Evolutionary conservation across 1,140 invertebrate genomes (phyloP).

Genomic region (Cyclina sinensis): DNA sequence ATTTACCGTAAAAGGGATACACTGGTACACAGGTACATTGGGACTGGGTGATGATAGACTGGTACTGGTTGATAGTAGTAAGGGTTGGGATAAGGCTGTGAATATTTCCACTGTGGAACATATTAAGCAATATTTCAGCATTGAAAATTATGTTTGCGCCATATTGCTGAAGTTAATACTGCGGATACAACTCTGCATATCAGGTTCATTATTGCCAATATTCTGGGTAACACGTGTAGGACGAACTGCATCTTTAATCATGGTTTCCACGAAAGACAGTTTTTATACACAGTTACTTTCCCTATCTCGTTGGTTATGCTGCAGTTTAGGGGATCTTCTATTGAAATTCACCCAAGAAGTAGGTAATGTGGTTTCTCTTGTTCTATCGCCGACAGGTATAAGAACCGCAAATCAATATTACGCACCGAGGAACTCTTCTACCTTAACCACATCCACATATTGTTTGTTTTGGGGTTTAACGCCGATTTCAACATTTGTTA

Average conservation of each 20-base stretch:
- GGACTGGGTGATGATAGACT: not conserved
- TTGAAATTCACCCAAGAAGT: too few relatives aligned
- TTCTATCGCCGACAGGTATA: too few relatives aligned
- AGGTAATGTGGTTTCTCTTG: too few relatives aligned
- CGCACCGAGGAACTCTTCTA: too few relatives aligned
- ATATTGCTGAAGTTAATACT: constrained; percentile 42
- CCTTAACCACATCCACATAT: too few relatives aligned
- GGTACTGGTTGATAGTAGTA: not conserved
- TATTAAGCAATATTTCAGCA: not conserved
- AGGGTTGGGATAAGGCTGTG: not conserved
- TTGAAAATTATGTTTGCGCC: constrained; percentile 1
- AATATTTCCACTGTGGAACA: not conserved
- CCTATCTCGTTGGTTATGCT: too few relatives aligned
- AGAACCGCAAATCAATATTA: too few relatives aligned
- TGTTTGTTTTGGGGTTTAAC: too few relatives aligned
- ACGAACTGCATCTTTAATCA: not conserved
- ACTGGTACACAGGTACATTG: not conserved
- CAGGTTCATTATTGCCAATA: constrained; percentile 48
- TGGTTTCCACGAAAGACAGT: too few relatives aligned
- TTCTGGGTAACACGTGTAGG: not conserved
- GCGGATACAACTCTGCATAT: constrained; percentile 6
- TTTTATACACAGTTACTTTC: too few relatives aligned
- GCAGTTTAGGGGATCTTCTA: too few relatives aligned
- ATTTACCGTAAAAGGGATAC: not conserved
- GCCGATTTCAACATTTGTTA: too few relatives aligned